A percentile compares a stretch with the other conserved stretches of the same genome.
Conservation (phyloP, 2,113 vertebrate species). For the Herpetotheres cachinnans region DNA sequence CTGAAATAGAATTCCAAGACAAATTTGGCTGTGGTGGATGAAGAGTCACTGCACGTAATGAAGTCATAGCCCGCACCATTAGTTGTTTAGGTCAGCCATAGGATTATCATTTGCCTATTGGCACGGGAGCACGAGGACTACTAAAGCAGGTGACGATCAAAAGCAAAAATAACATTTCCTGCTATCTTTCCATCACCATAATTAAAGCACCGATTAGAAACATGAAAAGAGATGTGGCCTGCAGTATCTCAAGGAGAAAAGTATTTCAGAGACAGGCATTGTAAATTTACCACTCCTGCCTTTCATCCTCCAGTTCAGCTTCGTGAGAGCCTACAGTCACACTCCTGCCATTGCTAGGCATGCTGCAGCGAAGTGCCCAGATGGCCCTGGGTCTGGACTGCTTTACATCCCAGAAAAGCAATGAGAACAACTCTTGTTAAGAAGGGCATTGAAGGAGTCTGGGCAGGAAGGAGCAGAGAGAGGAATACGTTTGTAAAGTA, state of each 20-base stretch:
- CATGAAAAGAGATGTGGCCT: background rate
- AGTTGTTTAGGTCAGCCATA: background rate
- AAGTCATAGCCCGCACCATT: background rate
- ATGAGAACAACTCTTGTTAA: background rate
- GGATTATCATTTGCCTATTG: background rate
- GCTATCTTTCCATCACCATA: background rate
- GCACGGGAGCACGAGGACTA: background rate
- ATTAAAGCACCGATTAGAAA: background rate
- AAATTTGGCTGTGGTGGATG: background rate
- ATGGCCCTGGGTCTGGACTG: background rate
- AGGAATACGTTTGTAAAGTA: background rate
- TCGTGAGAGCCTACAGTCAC: background rate
- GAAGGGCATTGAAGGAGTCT: background rate
- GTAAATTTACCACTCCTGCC: background rate
- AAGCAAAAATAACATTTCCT: background rate
- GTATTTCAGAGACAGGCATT: background rate
- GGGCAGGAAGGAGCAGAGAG: background rate
- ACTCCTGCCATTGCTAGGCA: background rate
- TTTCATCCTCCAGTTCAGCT: background rate
- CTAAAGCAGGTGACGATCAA: background rate
- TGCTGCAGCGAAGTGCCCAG: background rate
- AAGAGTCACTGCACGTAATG: background rate
- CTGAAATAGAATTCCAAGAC: background rate
- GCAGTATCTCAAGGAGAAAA: background rate
- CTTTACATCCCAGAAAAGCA: background rate